Evolutionary conservation across 1,140 invertebrate species (phyloP), one percentile per base, ranked within the genome.

Genomic region (Monochamus saltuarius): DNA sequence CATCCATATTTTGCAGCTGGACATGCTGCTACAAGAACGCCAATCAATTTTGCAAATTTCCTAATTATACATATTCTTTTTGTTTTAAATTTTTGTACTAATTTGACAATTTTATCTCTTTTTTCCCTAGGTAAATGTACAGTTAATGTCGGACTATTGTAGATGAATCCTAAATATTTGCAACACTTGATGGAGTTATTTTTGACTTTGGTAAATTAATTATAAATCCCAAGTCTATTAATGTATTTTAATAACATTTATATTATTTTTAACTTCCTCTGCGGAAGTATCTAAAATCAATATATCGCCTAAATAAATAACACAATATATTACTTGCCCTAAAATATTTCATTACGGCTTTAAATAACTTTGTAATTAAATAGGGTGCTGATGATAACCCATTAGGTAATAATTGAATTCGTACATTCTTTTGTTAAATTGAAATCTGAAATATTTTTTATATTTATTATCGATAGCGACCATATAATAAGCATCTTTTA

Each of bases 371-470:
- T 1, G 50, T 59, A 39, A 63, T 59, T 8, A 39, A 14, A 35
- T 19, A 55, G 19, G 57, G 43, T 11, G 51, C 49, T 40, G 42
- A 47, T 39, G 17, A 34, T 37, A 64, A 19, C n/a, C 59, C 59
- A 50, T 61, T 56, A 6, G 62, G 62, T 8, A 19, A 38, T 35
- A 46, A 37, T 10, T 51, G 52, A 64, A 64, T 36, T 64, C 16
- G 50, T 61, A 61, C 10, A 56, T 29, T 51, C 55, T 63, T 49
- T 37, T 54, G 35, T 55, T 7, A 47, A 64, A 68, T 16, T 29
- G 16, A 34, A 67, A 65, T 36, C 63, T 38, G 3, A 68, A 59
- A 50, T 59, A 67, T 61, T 65, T 66, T 53, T 58, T 54, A 53
- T 59, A 40, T 9, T 38, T 16, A n/a, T 63, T 56, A 8, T 65